Conservation (phyloP, 2,888 invertebrate genomes). For the Lapara coniferarum region DNA sequence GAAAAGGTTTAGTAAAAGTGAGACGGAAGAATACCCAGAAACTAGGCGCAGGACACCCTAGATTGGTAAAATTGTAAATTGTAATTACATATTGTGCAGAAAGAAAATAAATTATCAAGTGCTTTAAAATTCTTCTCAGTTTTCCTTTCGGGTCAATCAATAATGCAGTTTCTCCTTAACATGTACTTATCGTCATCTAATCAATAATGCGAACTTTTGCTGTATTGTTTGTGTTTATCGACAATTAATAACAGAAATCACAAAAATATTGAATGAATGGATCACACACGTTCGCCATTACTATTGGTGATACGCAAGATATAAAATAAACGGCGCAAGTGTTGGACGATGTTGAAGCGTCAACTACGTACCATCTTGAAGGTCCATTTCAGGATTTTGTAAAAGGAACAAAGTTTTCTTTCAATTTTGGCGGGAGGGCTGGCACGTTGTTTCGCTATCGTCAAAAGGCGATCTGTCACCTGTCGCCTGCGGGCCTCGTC, state of each 20-base stretch:
- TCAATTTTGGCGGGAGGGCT: conserved; percentile 78
- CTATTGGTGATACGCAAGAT: conserved; percentile 32
- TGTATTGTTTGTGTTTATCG: conserved; percentile 28
- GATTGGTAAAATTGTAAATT: conserved; percentile 34
- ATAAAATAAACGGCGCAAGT: conserved; percentile 42
- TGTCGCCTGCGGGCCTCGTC: conserved; percentile 70
- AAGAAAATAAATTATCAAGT: conserved; percentile 41
- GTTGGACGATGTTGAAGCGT: conserved; percentile 33
- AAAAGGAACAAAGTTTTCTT: conserved; percentile 45
- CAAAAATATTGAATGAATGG: conserved; percentile 27
- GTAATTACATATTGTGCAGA: conserved; percentile 30
- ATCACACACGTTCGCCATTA: conserved; percentile 44
- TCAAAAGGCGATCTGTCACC: conserved; percentile 73
- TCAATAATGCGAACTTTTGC: conserved; percentile 1
- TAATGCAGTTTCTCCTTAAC: conserved; percentile 3
- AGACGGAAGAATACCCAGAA: conserved; percentile 30
- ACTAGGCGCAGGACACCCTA: conserved; percentile 33
- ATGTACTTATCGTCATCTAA: neutral
- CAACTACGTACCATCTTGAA: neutral
- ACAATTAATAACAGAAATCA: conserved; percentile 15
- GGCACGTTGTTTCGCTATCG: conserved; percentile 64
- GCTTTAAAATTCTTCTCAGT: conserved; percentile 40
- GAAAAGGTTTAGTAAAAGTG: neutral
- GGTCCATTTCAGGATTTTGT: conserved; percentile 17
- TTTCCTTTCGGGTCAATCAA: conserved; percentile 35